These are phyloP conservation scores for Drosophila pandora DNA, from an alignment of 1,140 invertebrate species.

Conservation along the genomic window DNA sequence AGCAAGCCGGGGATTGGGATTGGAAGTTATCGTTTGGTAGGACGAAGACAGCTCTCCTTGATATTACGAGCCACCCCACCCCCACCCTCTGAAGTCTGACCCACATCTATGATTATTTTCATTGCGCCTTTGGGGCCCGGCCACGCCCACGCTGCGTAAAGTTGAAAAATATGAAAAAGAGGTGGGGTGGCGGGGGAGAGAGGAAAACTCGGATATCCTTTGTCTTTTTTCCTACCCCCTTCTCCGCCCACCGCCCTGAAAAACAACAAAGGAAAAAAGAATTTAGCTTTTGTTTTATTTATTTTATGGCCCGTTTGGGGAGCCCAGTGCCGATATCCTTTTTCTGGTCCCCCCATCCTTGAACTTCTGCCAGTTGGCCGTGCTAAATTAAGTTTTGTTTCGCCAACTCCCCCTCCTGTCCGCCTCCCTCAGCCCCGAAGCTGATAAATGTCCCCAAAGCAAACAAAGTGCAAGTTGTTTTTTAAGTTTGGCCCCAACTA, in stretches of 20 bases:
- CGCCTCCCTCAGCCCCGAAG: slow-evolving; percentile 9
- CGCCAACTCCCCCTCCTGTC: slow-evolving; percentile 38
- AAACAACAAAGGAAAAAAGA: slow-evolving; percentile 37
- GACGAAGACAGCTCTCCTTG: slow-evolving; percentile 36
- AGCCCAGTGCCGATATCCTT: slow-evolving; percentile 63
- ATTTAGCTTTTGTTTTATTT: slow-evolving; percentile 72
- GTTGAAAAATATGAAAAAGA: slow-evolving; percentile 69
- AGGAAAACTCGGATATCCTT: slow-evolving; percentile 20
- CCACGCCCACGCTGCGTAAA: slow-evolving; percentile 58
- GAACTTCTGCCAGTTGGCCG: slow-evolving; percentile 70
- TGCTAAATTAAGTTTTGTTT: slow-evolving; percentile 78
- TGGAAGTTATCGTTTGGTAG: slow-evolving; percentile 53
- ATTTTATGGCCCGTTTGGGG: slow-evolving; percentile 76
- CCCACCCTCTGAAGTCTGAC: slow-evolving; percentile 55
- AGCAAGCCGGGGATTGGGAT: slow-evolving; percentile 37
- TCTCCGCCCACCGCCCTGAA: background rate
- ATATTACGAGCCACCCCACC: slow-evolving; percentile 1
- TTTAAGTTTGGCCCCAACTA: slow-evolving; percentile 73
- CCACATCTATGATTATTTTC: slow-evolving; percentile 82
- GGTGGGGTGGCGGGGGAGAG: slow-evolving; percentile 4
- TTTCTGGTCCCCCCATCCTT: slow-evolving; percentile 56
- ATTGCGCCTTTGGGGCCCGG: slow-evolving; percentile 73
- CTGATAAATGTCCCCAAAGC: slow-evolving; percentile 79
- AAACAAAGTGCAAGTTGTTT: slow-evolving; percentile 79
- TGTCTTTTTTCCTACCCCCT: slow-evolving; percentile 25